phyloP scores from a whole-genome alignment of 2,888 invertebrate genomes.

The Beris morrisii region DNA sequence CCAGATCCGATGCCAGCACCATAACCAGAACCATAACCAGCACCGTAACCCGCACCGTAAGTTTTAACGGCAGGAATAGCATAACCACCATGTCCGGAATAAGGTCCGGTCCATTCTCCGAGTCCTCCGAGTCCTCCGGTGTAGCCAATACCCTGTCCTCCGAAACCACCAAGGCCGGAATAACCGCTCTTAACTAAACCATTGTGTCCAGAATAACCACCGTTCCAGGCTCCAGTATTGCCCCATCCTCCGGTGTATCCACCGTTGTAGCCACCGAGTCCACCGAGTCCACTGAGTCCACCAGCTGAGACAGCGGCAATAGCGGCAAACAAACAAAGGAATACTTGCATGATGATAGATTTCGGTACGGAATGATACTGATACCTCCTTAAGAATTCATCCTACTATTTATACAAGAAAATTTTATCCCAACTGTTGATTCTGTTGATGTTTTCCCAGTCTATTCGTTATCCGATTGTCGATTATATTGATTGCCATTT shows the following conservation, averaged over 20 bases:
- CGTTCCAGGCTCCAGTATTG: not conserved
- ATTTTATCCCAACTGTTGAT: not conserved
- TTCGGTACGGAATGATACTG: constrained; percentile 13
- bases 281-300: not conserved
- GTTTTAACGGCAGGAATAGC: not conserved
- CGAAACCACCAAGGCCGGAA: not conserved
- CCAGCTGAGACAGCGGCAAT: constrained; percentile 11
- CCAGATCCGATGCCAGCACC: constrained; percentile 7
- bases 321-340: constrained; percentile 4
- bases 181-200: constrained; percentile 8
- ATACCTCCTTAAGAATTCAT: not conserved
- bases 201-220: not conserved
- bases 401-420: constrained; percentile 22
- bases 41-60: constrained; percentile 7
- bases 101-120: too few species aligned
- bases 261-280: constrained; percentile 2
- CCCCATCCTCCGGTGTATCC: not conserved
- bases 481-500: too few species aligned
- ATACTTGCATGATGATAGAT: constrained; percentile 12
- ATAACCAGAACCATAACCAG: constrained; percentile 11
- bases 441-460: too few species aligned
- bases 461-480: too few species aligned
- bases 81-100: too few species aligned
- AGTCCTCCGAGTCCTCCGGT: too few species aligned
- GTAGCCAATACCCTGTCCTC: too few species aligned